These are phyloP conservation scores for Turnix velox DNA, from an alignment of 2,113 vertebrate species.

Conservation along the genomic window DNA sequence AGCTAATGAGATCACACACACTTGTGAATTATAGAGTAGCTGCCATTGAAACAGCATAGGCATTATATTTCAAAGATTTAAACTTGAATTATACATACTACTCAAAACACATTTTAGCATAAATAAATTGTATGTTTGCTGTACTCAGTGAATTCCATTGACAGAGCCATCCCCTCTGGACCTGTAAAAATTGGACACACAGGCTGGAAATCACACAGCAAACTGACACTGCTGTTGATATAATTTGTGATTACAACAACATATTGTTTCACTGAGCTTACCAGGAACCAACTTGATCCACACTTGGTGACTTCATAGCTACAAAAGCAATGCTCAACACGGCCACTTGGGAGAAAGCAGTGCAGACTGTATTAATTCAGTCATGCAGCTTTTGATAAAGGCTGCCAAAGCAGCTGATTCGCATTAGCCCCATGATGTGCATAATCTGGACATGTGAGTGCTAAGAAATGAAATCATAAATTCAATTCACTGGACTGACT, in stretches of 20 bases:
- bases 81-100: background rate
- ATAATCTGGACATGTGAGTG: background rate
- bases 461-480: background rate
- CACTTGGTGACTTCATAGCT: background rate
- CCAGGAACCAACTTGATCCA: background rate
- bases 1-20: background rate
- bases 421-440: background rate
- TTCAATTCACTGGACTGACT: background rate
- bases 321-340: background rate
- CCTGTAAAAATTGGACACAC: background rate
- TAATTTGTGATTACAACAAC: background rate
- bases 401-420: constrained; percentile 9
- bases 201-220: background rate
- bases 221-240: background rate
- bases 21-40: background rate
- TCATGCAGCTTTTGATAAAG: background rate
- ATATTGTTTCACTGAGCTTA: background rate
- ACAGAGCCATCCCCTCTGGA: background rate
- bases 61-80: background rate
- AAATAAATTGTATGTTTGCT: background rate
- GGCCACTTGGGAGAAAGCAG: background rate
- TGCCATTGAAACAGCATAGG: background rate
- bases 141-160: background rate
- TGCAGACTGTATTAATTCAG: background rate
- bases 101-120: background rate